These are phyloP conservation scores for Toxostoma redivivum DNA, from an alignment of 2,113 vertebrate genomes.

Conservation along the genomic window DNA sequence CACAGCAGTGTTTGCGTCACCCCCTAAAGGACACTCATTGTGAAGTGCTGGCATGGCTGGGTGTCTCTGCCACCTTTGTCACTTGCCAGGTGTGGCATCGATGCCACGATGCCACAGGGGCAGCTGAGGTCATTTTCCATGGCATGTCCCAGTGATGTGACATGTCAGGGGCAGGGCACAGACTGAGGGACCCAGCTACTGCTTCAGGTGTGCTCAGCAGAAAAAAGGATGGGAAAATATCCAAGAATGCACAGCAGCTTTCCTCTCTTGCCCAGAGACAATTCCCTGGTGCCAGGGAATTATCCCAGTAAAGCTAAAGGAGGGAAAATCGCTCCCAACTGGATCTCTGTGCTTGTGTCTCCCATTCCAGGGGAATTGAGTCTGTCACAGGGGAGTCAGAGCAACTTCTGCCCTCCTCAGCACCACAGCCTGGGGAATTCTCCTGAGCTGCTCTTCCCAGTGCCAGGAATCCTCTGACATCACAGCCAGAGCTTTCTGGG, in stretches of 20 bases:
- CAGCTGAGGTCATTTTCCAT: not conserved
- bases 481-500: not conserved
- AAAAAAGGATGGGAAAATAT: not conserved
- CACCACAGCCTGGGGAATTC: not conserved
- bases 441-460: not conserved
- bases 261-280: not conserved
- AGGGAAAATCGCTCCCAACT: not conserved
- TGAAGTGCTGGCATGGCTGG: not conserved
- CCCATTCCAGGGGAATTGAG: not conserved
- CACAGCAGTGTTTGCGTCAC: rapidly evolving
- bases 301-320: not conserved
- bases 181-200: not conserved
- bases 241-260: not conserved
- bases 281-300: not conserved
- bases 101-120: not conserved
- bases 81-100: not conserved
- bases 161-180: rapidly evolving
- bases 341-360: not conserved
- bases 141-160: not conserved
- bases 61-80: not conserved
- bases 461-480: not conserved
- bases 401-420: not conserved
- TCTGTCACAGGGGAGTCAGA: not conserved
- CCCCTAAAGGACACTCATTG: not conserved
- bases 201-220: not conserved